Evolutionary conservation across 2,888 invertebrate species (phyloP).

Genomic region (Calephelis perditalis): DNA sequence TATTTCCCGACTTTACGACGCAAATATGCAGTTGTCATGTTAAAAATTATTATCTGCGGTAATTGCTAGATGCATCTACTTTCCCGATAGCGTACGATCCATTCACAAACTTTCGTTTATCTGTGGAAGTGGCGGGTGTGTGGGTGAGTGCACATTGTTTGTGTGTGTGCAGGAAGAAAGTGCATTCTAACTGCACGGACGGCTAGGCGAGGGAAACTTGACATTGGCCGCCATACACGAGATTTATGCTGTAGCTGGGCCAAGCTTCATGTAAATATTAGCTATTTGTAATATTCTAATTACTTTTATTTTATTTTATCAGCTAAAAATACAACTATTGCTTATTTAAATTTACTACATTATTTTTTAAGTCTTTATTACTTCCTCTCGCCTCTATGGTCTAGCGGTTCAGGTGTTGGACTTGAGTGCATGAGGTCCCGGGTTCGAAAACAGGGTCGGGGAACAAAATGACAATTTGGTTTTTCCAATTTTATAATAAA

Average conservation of each 20-base stretch:
- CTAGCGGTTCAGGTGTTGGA: no score
- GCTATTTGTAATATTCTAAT: slow-evolving; percentile 20
- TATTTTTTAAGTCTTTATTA: no score
- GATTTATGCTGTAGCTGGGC: neutral
- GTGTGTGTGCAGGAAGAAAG: slow-evolving; percentile 62
- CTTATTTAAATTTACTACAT: no score
- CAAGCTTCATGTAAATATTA: slow-evolving; percentile 14
- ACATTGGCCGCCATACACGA: slow-evolving; percentile 37
- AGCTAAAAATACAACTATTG: no score
- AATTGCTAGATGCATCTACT: slow-evolving; percentile 20
- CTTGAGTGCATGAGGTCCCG: no score
- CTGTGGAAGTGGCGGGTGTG: slow-evolving; percentile 20
- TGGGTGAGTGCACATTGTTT: slow-evolving; percentile 30
- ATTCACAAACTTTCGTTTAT: slow-evolving; percentile 47
- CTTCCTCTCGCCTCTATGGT: no score
- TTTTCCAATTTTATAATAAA: no score
- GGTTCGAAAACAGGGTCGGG: no score
- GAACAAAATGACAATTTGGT: no score
- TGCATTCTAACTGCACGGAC: slow-evolving; percentile 67
- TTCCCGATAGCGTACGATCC: slow-evolving; percentile 25
- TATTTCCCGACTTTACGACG: slow-evolving; percentile 1
- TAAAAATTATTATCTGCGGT: slow-evolving; percentile 11
- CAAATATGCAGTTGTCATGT: slow-evolving; percentile 11
- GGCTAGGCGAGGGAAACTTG: slow-evolving; percentile 67
- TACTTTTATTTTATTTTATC: no score